phyloP scores from a whole-genome alignment of 2,797 vertebrate genomes.

The Hapalemur alaotrensis region DNA sequence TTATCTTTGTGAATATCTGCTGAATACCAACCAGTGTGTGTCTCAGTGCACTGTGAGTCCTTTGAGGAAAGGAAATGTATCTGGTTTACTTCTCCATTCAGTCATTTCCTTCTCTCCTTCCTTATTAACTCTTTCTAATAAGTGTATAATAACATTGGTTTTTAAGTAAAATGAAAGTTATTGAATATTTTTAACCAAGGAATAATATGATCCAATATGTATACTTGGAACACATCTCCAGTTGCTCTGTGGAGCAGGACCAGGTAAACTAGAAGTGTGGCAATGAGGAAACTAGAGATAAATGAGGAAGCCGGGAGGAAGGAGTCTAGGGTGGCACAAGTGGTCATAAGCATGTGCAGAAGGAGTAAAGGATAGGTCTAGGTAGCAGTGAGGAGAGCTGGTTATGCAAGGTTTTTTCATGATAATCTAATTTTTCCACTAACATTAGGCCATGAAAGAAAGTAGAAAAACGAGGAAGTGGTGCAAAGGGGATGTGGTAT shows the following conservation, averaged over 20 bases:
- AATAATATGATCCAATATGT: not conserved
- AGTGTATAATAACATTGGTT: not conserved
- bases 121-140: not conserved
- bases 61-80: not conserved
- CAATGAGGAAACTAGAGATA: not conserved
- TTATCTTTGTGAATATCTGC: slow-evolving; percentile 6
- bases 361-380: not conserved
- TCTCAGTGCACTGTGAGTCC: not conserved
- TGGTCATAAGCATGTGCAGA: not conserved
- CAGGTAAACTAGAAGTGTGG: not conserved
- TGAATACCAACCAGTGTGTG: not conserved
- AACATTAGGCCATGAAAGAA: not conserved
- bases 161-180: slow-evolving; percentile 18
- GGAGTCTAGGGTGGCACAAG: too few relatives aligned
- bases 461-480: not conserved
- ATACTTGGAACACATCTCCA: not conserved
- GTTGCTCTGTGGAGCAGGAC: not conserved
- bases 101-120: not conserved
- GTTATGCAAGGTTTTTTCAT: not conserved
- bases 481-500: not conserved
- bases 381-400: not conserved
- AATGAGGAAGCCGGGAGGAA: not conserved
- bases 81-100: not conserved
- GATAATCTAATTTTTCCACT: not conserved
- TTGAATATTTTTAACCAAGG: not conserved